phyloP scores from a whole-genome alignment of 2,888 invertebrate genomes.

The Nomada lathburiana region DNA sequence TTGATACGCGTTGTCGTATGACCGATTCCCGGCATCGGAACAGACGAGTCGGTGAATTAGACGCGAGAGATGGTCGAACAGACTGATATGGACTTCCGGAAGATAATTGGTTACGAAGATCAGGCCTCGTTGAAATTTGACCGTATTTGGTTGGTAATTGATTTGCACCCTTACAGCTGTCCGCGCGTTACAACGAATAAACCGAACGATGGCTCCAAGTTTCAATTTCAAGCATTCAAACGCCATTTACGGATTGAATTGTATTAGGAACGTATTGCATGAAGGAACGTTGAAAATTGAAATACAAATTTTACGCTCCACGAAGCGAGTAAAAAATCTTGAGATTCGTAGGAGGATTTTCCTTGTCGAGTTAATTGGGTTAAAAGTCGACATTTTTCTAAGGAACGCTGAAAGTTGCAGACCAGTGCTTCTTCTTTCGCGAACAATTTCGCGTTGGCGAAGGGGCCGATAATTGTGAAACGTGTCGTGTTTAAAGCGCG shows the following conservation, averaged over 20 bases:
- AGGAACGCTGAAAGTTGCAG: background rate
- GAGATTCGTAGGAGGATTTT: background rate
- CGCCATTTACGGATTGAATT: background rate
- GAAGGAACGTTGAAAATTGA: too few species aligned
- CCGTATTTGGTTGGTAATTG: background rate
- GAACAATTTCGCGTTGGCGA: conserved; percentile 47
- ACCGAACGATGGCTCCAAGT: background rate
- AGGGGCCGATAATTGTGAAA: conserved; percentile 51
- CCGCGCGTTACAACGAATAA: background rate
- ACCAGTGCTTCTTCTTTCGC: background rate
- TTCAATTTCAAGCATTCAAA: background rate
- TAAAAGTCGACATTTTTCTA: background rate
- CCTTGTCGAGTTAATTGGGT: background rate
- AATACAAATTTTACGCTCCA: too few species aligned
- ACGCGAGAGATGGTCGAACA: background rate
- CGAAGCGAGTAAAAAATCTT: too few species aligned
- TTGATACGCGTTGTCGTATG: background rate
- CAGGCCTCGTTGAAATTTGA: background rate
- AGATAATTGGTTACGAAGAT: conserved; percentile 5
- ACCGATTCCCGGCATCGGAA: background rate
- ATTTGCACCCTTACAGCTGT: background rate
- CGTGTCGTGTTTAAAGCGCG: conserved; percentile 36
- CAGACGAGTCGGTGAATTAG: background rate
- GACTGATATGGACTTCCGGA: background rate
- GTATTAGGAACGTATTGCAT: too few species aligned